Conservation (phyloP, 2,888 invertebrate species). For the Lumbricus terrestris region DNA sequence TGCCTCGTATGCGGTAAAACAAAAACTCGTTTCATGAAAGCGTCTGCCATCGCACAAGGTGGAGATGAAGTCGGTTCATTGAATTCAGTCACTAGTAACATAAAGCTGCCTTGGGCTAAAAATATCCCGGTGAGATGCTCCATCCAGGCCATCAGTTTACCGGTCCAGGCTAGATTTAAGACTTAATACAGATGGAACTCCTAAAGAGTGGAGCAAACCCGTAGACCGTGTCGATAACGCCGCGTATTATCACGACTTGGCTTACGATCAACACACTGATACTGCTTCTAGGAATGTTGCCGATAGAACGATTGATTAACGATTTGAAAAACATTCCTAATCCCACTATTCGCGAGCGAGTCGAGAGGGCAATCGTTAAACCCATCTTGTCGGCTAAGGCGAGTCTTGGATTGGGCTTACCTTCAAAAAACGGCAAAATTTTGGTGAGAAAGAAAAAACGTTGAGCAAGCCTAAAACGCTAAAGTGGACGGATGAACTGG, state of each 20-base stretch:
- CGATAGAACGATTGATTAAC: too few species aligned
- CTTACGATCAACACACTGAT: too few species aligned
- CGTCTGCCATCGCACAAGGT: not conserved
- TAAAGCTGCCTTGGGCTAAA: not conserved
- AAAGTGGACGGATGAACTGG: not conserved
- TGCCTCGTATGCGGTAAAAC: not conserved
- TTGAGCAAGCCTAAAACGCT: too few species aligned
- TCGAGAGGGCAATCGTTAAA: not conserved
- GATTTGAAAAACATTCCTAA: too few species aligned
- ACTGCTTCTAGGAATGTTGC: too few species aligned
- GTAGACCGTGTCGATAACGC: too few species aligned
- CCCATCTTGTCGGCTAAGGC: not conserved
- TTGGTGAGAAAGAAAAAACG: too few species aligned
- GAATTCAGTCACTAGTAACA: not conserved
- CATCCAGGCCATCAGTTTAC: not conserved
- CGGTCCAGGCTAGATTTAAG: not conserved
- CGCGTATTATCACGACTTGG: too few species aligned
- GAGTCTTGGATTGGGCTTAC: not conserved
- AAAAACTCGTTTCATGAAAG: not conserved
- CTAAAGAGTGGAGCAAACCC: too few species aligned
- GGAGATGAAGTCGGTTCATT: not conserved
- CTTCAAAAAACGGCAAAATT: too few species aligned
- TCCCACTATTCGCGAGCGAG: too few species aligned
- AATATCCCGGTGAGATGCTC: not conserved
- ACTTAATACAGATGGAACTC: not conserved